Percentiles rank a stretch among this genome's conserved stretches.
Conservation (phyloP, 2,888 invertebrate species). For the Clunio marinus region DNA sequence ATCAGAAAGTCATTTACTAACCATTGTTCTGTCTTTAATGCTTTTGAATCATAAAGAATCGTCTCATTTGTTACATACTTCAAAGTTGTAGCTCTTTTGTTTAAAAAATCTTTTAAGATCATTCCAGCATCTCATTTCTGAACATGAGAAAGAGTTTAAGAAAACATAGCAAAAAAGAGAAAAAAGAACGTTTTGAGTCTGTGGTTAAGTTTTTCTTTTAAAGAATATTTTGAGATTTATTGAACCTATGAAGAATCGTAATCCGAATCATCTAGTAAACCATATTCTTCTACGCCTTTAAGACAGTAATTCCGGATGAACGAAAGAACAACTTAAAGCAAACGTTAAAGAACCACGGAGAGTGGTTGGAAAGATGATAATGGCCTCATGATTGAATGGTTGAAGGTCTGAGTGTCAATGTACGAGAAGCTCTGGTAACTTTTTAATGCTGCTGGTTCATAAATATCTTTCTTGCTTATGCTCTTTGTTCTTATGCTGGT, state of each 20-base stretch:
- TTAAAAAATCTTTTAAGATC: not conserved
- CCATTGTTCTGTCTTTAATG: not conserved
- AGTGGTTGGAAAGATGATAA: slow-evolving; percentile 28
- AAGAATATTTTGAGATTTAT: no score
- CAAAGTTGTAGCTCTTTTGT: slow-evolving; percentile 1
- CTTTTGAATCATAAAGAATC: not conserved
- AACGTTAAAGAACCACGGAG: slow-evolving; percentile 24
- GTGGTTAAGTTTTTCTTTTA: no score
- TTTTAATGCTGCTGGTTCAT: not conserved
- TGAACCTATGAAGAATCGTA: no score
- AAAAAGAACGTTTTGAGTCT: no score
- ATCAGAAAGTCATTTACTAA: not conserved
- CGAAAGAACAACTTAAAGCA: slow-evolving; percentile 20
- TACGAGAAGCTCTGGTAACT: not conserved
- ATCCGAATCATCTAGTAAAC: no score
- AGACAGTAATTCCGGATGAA: not conserved
- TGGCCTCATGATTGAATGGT: slow-evolving; percentile 31
- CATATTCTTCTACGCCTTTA: not conserved
- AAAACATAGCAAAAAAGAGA: not conserved
- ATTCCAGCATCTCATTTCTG: slow-evolving; percentile 22
- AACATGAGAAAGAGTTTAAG: not conserved
- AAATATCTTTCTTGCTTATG: not conserved
- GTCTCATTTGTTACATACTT: not conserved
- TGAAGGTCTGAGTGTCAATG: slow-evolving; percentile 33
- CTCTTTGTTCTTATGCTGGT: not conserved